These are phyloP conservation scores for Tachina grossa DNA, from an alignment of 2,888 invertebrate genomes.

Conservation along the genomic window DNA sequence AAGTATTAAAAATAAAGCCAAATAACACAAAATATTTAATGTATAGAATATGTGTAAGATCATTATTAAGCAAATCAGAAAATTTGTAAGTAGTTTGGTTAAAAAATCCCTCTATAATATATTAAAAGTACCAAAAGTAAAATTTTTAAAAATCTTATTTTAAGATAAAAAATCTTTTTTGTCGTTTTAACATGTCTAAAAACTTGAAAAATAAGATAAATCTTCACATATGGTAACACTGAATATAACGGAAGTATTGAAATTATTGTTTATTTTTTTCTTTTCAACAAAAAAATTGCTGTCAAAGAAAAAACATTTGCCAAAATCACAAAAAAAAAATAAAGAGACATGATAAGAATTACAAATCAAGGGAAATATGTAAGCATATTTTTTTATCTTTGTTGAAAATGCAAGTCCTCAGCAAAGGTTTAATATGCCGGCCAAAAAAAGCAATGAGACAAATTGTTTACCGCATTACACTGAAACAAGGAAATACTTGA, in stretches of 20 bases:
- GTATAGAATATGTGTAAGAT: no score
- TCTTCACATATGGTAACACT: no score
- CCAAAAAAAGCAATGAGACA: slow-evolving; percentile 48
- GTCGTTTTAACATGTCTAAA: no score
- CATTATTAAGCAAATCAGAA: no score
- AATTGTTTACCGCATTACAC: slow-evolving; percentile 53
- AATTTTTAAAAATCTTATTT: no score
- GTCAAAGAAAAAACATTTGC: slow-evolving; percentile 26
- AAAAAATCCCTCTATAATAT: no score
- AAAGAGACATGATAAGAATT: slow-evolving; percentile 49
- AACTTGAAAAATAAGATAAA: no score
- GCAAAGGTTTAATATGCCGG: slow-evolving; percentile 35
- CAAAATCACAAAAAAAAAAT: slow-evolving; percentile 2
- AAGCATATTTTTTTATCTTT: slow-evolving; percentile 16
- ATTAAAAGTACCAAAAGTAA: no score
- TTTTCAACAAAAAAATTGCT: slow-evolving; percentile 10
- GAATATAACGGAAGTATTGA: slow-evolving; percentile 47
- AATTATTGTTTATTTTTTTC: slow-evolving; percentile 33
- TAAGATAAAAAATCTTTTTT: no score
- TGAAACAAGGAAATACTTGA: slow-evolving; percentile 33
- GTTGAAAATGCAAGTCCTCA: slow-evolving; percentile 3
- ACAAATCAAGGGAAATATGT: slow-evolving; percentile 36
- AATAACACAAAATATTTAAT: no score
- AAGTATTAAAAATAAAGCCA: no score
- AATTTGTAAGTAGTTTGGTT: no score